These are phyloP conservation scores for Phorcus lineatus DNA, from an alignment of 2,888 invertebrate genomes.

Conservation along the genomic window DNA sequence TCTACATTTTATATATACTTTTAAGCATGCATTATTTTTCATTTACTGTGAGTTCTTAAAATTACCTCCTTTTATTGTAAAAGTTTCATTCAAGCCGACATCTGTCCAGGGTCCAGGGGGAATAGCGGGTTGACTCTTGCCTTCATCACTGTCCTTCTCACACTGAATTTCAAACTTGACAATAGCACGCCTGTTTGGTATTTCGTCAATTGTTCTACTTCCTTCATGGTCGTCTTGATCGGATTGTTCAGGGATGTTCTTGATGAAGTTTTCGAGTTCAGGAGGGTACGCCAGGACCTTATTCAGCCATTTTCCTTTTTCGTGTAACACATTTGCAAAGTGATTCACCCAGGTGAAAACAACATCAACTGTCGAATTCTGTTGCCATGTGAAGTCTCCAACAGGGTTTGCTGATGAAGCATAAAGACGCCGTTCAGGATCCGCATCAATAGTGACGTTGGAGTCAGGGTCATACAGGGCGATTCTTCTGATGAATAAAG, in stretches of 20 bases:
- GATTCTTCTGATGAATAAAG: slow-evolving; percentile 47
- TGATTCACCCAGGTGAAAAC: slow-evolving; percentile 41
- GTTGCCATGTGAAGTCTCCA: slow-evolving; percentile 49
- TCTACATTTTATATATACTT: too few relatives aligned
- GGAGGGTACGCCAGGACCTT: slow-evolving; percentile 38
- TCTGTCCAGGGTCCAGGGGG: slow-evolving; percentile 29
- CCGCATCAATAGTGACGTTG: slow-evolving; percentile 30
- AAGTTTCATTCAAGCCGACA: not conserved
- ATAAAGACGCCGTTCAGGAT: slow-evolving; percentile 29
- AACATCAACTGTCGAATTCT: slow-evolving; percentile 26
- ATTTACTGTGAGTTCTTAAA: too few relatives aligned
- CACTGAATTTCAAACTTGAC: slow-evolving; percentile 40
- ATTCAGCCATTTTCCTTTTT: slow-evolving; percentile 39
- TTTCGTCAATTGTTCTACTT: slow-evolving; percentile 35
- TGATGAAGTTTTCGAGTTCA: slow-evolving; percentile 31
- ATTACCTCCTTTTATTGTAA: not conserved
- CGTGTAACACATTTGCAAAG: slow-evolving; percentile 46
- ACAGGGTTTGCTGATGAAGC: slow-evolving; percentile 39
- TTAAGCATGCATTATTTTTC: too few relatives aligned
- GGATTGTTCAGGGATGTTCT: slow-evolving; percentile 16
- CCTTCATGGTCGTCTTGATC: slow-evolving; percentile 46
- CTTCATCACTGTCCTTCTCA: slow-evolving; percentile 22
- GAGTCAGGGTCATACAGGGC: slow-evolving; percentile 48
- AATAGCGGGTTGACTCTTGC: not conserved
- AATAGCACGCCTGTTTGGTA: slow-evolving; percentile 47